A percentile compares a stretch with the other conserved stretches of the same genome.
phyloP scores from a whole-genome alignment of 2,888 invertebrate species.

The Watsonalla cultraria region DNA sequence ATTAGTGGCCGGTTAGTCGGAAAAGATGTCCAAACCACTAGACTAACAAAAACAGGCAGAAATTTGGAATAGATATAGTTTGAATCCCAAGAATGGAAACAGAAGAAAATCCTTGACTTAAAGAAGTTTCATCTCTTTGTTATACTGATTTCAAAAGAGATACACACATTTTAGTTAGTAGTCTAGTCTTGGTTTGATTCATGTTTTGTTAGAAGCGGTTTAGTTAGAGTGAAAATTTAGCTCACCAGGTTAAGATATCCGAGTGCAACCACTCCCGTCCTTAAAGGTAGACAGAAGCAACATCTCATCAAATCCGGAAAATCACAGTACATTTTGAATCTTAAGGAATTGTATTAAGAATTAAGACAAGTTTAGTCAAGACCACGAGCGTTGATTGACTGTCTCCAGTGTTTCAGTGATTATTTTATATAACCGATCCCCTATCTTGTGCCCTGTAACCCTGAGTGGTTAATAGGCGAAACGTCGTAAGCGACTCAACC shows the following conservation, averaged over 20 bases:
- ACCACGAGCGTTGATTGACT: neutral
- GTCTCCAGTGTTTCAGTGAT: neutral
- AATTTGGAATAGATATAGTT: no score
- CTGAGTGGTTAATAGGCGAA: neutral
- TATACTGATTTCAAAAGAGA: no score
- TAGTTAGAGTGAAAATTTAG: conserved; percentile 5
- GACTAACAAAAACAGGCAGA: no score
- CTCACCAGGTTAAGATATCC: conserved; percentile 60
- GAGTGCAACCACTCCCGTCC: conserved; percentile 50
- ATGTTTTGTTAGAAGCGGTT: no score
- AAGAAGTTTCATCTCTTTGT: no score
- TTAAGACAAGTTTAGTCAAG: neutral
- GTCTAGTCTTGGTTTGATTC: no score
- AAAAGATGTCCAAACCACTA: no score
- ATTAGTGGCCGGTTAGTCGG: no score
- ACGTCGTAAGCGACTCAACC: neutral
- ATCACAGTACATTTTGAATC: neutral
- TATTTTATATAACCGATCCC: neutral
- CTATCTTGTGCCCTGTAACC: neutral
- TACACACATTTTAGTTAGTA: no score
- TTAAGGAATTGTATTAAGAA: neutral
- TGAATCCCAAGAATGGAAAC: no score
- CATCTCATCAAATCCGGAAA: conserved; percentile 27
- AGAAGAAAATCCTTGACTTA: no score
- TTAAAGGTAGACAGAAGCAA: conserved; percentile 60